A percentile compares a stretch with the other conserved stretches of the same genome.
Conservation (phyloP, 2,797 vertebrate genomes). For the Ispidina picta region DNA sequence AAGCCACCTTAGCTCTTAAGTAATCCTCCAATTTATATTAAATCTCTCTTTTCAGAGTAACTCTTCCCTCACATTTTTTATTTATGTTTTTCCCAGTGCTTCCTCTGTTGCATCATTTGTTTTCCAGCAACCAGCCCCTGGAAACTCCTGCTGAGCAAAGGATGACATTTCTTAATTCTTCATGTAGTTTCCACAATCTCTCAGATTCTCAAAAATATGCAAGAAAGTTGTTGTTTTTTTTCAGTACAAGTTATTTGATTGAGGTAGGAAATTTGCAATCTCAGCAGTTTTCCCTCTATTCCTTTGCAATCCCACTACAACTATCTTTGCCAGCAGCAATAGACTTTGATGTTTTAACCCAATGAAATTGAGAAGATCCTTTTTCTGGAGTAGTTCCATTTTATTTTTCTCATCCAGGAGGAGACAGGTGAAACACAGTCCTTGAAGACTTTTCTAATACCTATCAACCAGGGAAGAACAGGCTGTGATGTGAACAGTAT, state of each 20-base stretch:
- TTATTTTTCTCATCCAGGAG: not conserved
- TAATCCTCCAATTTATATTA: not conserved
- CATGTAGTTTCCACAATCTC: not conserved
- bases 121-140: not conserved
- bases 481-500: not conserved
- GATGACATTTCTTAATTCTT: constrained; percentile 27
- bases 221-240: accelerated
- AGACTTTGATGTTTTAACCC: not conserved
- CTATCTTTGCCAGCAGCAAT: not conserved
- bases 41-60: constrained; percentile 1
- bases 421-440: not conserved
- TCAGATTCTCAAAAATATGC: not conserved
- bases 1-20: not conserved
- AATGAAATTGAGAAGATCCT: not conserved
- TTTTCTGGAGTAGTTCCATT: not conserved
- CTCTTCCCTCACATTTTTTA: not conserved
- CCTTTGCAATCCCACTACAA: not conserved
- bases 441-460: not conserved
- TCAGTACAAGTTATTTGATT: not conserved
- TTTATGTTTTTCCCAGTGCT: constrained; percentile 6
- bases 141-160: constrained; percentile 12
- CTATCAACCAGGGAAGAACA: not conserved
- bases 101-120: constrained; percentile 4
- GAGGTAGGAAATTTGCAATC: not conserved
- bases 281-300: not conserved